Evolutionary conservation across 2,888 invertebrate species (phyloP), one percentile per base, ranked within the genome.

Genomic region (Proisotoma minuta): DNA sequence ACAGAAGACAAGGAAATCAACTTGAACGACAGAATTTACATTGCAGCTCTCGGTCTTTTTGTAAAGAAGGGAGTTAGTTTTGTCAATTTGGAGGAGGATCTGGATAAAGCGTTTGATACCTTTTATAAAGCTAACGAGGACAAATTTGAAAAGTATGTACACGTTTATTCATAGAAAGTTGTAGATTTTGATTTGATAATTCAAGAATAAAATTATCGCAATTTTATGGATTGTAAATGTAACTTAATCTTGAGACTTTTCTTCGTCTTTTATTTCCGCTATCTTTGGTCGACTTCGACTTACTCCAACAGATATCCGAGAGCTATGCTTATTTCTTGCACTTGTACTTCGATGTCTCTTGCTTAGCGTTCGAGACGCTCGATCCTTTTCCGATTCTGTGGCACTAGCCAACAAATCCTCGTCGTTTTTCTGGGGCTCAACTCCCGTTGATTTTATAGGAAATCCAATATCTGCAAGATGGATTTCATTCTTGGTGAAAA

Each of bases 401-500:
- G 49, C 52, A 12, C 10, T 54, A 20, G 20, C 8, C 20, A 54
- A 18, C 5, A 54, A 39, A 18, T 18, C 40, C 18, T 39, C 54
- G n/a, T 54, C 54, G 5, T n/a, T 22, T 22, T 22, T 40, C 3
- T 22, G 15, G 5, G 40, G 3, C 23, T 39, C 39, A 10, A 40
- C 54, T 27, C 54, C 54, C 23, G 54, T 54, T 24, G 34, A 39
- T 24, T 24, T 54, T 3, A 65, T 49, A 18, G 68, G 68, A 43
- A 57, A 68, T 8, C 65, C 68, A 26, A 68, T 49, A 18, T 68
- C 68, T 10, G 60, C 63, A 28, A 68, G 28, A 49, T 58, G 53
- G n/a, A 68, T 65, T 15, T 63, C 65, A 51, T 68, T 65, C 20
- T 60, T 59, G n/a, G 22, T n/a, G 27, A 65, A 68, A 10, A 61